These are phyloP conservation scores for Ophioninae sp. DNA, from an alignment of 2,888 invertebrate species.

Conservation along the genomic window DNA sequence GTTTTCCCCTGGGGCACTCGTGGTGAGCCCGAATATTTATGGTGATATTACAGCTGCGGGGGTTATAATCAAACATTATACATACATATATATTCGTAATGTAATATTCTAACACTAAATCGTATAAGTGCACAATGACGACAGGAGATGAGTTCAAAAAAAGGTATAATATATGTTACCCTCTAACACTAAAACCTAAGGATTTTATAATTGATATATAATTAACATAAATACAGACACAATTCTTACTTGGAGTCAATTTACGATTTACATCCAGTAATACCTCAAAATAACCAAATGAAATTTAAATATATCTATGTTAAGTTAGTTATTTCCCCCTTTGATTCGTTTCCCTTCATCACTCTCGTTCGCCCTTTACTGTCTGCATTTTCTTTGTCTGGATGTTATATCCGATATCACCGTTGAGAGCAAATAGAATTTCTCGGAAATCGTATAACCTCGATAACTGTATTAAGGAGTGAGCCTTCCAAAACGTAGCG, in stretches of 20 bases:
- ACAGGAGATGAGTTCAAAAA: constrained; percentile 32
- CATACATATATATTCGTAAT: constrained; percentile 5
- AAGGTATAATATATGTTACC: constrained; percentile 17
- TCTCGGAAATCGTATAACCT: constrained; percentile 30
- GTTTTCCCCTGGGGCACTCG: constrained; percentile 55
- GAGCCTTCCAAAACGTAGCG: constrained; percentile 15
- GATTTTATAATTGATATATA: neutral
- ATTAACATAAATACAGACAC: no score
- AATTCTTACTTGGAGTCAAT: no score
- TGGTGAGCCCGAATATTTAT: constrained; percentile 64
- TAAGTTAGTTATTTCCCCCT: neutral
- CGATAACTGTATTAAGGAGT: constrained; percentile 52
- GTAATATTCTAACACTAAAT: constrained; percentile 15
- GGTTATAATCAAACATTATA: constrained; percentile 58
- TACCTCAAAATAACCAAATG: neutral
- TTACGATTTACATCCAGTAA: no score
- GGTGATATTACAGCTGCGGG: constrained; percentile 56
- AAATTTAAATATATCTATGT: constrained; percentile 2
- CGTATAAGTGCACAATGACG: constrained; percentile 3
- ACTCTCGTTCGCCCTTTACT: neutral
- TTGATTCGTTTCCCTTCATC: neutral
- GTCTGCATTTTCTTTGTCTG: neutral
- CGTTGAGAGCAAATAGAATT: constrained; percentile 45
- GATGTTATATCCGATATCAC: constrained; percentile 17
- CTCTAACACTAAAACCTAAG: constrained; percentile 19